Percentiles rank a stretch among this genome's conserved stretches.
Conservation (phyloP, 2,113 vertebrate genomes). For the Rhineura floridana region DNA sequence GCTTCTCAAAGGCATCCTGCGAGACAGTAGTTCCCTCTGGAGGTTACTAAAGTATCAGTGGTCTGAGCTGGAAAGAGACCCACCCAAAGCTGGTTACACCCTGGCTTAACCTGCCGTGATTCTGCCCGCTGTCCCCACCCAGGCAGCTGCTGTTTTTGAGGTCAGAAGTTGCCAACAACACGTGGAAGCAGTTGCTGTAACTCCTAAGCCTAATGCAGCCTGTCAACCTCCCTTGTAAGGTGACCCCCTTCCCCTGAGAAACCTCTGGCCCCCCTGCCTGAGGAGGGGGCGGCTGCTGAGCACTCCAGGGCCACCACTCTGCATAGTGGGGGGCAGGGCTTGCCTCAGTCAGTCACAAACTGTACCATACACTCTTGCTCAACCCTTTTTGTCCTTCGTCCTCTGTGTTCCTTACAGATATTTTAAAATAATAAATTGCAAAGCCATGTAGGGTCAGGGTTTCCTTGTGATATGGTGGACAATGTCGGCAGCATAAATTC, state of each 20-base stretch:
- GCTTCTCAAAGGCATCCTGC: neutral
- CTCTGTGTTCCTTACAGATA: neutral
- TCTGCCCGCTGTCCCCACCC: neutral
- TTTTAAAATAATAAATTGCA: neutral
- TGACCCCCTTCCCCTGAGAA: neutral
- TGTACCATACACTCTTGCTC: neutral
- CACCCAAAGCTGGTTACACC: too few relatives aligned
- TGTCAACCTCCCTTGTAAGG: neutral
- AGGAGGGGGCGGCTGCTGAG: neutral
- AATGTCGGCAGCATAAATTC: neutral
- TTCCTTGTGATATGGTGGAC: neutral
- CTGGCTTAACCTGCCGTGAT: neutral
- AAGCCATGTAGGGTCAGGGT: constrained; percentile 53
- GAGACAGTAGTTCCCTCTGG: too few relatives aligned
- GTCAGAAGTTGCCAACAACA: neutral
- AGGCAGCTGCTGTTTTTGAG: neutral
- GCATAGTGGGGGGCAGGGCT: neutral
- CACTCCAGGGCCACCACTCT: too few relatives aligned
- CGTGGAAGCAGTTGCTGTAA: neutral
- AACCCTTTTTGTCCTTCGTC: neutral
- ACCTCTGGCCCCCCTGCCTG: neutral
- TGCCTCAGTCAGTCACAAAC: neutral
- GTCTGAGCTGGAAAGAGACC: too few relatives aligned
- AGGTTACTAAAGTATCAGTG: too few relatives aligned
- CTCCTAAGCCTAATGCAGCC: neutral